Evolutionary conservation across 2,113 vertebrate species (phyloP), one percentile per base, ranked within the genome.

Genomic region (Nipponia nippon): DNA sequence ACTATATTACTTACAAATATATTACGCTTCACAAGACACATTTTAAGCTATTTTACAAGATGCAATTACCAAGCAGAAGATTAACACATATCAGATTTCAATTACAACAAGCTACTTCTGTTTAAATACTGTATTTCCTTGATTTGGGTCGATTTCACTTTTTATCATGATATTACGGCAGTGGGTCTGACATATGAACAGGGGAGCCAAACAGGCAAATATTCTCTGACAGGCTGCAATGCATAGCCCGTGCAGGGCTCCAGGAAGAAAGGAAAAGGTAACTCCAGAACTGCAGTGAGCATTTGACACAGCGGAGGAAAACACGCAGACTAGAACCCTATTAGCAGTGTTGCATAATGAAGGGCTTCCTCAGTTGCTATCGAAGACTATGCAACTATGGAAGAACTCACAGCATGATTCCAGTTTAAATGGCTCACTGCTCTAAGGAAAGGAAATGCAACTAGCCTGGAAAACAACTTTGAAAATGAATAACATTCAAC

Each of bases 281-380:
- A 38, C 9, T 55, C 29, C 30, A 61, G 47, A 88, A 73, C 25
- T 32, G 55, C 5, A 21, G 11, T 30, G 16, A 86, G 27, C 53
- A 16, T 59, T 50, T 38, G 16, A 70, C 15, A 73, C 36, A 46
- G 12, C 16, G 29, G 27, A 69, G 23, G 18, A 59, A 75, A 65
- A 67, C 0, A 67, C 0, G 1, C 1, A 11, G 30, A 38, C 32
- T 21, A 36, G 32, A 88, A 73, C 4, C 10, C 3, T 0, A 58
- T 8, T 13, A 75, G 32, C 25, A 42, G 22, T 14, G 32, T 9
- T 61, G 34, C 50, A 75, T 56, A 87, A 59, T 9, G 17, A 89
- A 73, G 11, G 29, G 19, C 38, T 78, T 78, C 53, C 25, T 78
- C 25, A 1, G 2, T 8, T 75, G 23, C 42, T 81, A 3, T 0